Conservation (phyloP, 2,113 vertebrate species). For the Sylvietta virens region DNA sequence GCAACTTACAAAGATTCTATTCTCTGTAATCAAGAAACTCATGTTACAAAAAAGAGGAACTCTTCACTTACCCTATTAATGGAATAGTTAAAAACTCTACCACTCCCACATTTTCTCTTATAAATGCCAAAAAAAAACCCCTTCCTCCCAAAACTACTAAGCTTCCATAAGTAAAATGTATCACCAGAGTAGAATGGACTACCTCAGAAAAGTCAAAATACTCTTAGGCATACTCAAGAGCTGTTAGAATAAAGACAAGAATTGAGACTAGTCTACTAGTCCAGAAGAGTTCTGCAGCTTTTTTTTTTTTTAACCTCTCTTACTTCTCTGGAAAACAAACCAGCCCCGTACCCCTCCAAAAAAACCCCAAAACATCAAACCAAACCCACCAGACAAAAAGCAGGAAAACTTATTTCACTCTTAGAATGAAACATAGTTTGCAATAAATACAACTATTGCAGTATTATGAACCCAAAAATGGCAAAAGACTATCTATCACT, state of each 20-base stretch:
- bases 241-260: neutral
- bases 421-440: neutral
- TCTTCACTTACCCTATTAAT: neutral
- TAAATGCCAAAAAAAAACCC: accelerated
- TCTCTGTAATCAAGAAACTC: neutral
- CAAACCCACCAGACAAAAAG: neutral
- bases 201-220: neutral
- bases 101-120: neutral
- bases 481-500: neutral
- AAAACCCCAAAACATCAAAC: neutral
- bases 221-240: neutral
- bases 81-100: neutral
- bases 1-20: accelerated
- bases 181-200: neutral
- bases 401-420: neutral
- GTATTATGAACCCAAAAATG: neutral
- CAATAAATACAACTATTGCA: neutral
- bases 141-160: neutral
- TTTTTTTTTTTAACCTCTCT: neutral
- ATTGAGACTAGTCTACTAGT: neutral
- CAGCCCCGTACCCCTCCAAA: accelerated
- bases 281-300: neutral
- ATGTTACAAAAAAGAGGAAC: neutral
- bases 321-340: neutral
- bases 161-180: neutral